Conservation (phyloP, 2,113 vertebrate genomes). For the Herpailurus yagouaroundi region DNA sequence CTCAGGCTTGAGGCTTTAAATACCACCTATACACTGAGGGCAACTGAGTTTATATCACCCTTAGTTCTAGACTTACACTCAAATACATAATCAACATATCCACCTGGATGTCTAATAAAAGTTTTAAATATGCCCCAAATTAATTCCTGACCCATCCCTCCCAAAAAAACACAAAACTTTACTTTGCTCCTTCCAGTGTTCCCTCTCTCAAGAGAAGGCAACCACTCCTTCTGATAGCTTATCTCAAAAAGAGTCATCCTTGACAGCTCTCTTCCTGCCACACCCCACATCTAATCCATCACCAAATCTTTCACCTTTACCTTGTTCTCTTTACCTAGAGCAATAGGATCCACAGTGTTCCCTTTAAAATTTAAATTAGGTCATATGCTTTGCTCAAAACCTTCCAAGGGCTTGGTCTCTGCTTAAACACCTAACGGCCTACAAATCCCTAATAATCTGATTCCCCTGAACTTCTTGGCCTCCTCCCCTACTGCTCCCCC, state of each 20-base stretch:
- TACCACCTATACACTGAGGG: background rate
- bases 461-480: slow-evolving; percentile 5
- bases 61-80: background rate
- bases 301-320: slow-evolving; percentile 20
- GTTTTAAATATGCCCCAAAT: background rate
- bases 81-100: slow-evolving; percentile 5
- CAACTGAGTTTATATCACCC: background rate
- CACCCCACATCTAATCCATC: background rate
- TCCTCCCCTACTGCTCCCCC: background rate
- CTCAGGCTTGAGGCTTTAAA: background rate
- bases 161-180: background rate
- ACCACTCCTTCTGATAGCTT: background rate
- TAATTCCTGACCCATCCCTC: background rate
- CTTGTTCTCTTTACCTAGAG: background rate
- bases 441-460: background rate
- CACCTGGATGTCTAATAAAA: background rate
- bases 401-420: background rate
- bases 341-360: background rate
- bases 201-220: background rate
- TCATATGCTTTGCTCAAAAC: background rate
- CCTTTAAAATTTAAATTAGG: slow-evolving; percentile 30
- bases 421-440: background rate
- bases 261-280: background rate
- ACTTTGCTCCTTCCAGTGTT: background rate
- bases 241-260: background rate